phyloP scores from a whole-genome alignment of 1,140 invertebrate species.

The Tetramorium parvispinum region DNA sequence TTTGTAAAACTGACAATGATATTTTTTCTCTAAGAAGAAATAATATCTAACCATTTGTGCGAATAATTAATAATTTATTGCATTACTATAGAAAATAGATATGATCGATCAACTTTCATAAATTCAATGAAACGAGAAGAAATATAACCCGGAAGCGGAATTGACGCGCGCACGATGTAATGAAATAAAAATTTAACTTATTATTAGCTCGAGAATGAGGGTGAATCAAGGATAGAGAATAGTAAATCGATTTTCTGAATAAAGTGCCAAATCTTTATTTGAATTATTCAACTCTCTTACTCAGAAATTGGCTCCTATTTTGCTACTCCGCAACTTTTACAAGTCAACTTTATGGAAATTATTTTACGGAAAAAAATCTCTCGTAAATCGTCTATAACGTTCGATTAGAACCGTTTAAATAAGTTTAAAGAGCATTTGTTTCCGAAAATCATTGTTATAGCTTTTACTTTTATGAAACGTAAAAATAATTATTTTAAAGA shows the following conservation, averaged over 20 bases:
- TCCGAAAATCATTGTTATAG: neutral
- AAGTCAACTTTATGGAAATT: neutral
- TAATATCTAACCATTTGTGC: neutral
- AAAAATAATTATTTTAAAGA: neutral
- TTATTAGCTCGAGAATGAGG: neutral
- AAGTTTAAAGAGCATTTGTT: neutral
- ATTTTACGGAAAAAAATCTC: neutral
- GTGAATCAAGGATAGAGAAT: conserved; percentile 4
- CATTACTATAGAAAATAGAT: neutral
- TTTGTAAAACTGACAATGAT: neutral
- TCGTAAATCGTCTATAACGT: neutral
- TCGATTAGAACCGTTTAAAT: neutral
- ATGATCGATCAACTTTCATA: conserved; percentile 2
- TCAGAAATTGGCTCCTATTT: neutral
- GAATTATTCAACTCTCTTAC: conserved; percentile 33
- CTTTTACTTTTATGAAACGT: neutral
- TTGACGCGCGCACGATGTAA: neutral
- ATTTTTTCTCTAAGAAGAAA: neutral
- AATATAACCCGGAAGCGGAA: neutral
- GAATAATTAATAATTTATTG: conserved; percentile 7
- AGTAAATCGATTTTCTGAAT: conserved; percentile 8
- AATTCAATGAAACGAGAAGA: neutral
- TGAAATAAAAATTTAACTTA: conserved; percentile 39
- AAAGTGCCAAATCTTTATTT: conserved; percentile 38
- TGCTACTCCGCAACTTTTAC: neutral